phyloP scores from a whole-genome alignment of 2,888 invertebrate genomes.

The Plagiodera versicolora region DNA sequence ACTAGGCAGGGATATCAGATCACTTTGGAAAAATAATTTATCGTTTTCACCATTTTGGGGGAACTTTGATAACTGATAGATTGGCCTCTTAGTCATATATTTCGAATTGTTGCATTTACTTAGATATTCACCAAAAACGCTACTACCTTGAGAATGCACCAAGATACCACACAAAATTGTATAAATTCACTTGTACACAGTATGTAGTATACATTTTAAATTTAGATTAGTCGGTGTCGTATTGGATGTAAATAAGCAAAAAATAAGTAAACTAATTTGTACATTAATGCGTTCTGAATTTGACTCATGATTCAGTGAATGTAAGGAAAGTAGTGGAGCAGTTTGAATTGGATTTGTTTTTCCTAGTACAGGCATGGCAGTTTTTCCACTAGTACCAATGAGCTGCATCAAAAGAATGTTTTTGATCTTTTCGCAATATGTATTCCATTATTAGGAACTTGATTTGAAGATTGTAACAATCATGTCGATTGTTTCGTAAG shows the following conservation, averaged over 20 bases:
- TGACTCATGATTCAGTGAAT: not conserved
- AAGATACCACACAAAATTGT: not conserved
- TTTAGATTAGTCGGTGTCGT: not conserved
- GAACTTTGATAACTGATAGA: too few relatives aligned
- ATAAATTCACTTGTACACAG: not conserved
- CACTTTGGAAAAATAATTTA: too few relatives aligned
- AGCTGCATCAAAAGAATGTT: too few relatives aligned
- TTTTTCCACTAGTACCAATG: too few relatives aligned
- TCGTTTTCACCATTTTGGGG: too few relatives aligned
- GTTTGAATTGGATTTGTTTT: not conserved
- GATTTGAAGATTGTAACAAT: too few relatives aligned
- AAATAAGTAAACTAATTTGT: not conserved
- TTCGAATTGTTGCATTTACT: not conserved
- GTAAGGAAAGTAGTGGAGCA: not conserved
- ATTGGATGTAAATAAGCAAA: not conserved
- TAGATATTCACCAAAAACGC: not conserved
- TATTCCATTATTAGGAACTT: too few relatives aligned
- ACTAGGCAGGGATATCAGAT: too few relatives aligned
- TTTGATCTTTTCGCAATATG: too few relatives aligned
- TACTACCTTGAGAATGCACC: not conserved
- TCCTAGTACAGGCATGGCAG: slow-evolving; percentile 3
- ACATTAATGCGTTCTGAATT: not conserved
- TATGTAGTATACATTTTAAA: not conserved
- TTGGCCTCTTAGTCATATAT: not conserved
- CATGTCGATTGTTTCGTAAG: too few relatives aligned